Evolutionary conservation across 2,797 vertebrate genomes (phyloP), one percentile per base, ranked within the genome.

Genomic region (Kryptolebias ocellatus): DNA sequence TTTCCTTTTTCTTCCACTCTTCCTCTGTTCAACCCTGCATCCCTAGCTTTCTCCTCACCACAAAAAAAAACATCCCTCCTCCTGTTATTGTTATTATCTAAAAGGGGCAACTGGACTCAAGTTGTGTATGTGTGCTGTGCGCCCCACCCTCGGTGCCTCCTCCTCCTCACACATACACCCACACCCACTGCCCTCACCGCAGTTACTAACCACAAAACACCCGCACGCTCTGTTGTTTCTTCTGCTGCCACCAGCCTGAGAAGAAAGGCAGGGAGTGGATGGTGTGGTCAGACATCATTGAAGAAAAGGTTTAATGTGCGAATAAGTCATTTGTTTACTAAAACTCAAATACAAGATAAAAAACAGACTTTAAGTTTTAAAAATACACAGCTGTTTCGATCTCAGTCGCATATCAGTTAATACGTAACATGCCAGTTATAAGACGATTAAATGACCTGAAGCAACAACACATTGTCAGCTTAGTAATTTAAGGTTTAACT

Each of bases 61-160:
- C 80, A 90, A 42, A 78, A 83, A 87, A 17, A 4, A 83, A 83
- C 67, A 83, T 84, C 70, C 78, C 78, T 75, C 71, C 83, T 84
- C 79, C 78, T 85, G 82, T 87, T 90, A 80, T 86, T 87, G 83
- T 83, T 85, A 83, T 84, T 69, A 85, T 83, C 70, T 51, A 66
- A 39, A 83, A 71, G 56, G 75, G 70, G 69, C 71, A 53, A 79
- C 60, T 70, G 80, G 64, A 74, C 78, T 51, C 5, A 9, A 70
- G 67, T 76, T 67, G 50, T 84, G 70, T 50, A 12, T 81, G 65
- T 60, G 54, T 67, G 74, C 60, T 71, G 63, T 0, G 4, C 11
- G 60, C 83, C 72, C 79, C 80, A 88, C 88, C 87, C 85, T 24
- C 51, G 47, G 58, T 56, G 58, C 57, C 72, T 81, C 78, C 74